These are phyloP conservation scores for Clarias macrocephalus DNA, from an alignment of 2,113 vertebrate species.

Conservation along the genomic window DNA sequence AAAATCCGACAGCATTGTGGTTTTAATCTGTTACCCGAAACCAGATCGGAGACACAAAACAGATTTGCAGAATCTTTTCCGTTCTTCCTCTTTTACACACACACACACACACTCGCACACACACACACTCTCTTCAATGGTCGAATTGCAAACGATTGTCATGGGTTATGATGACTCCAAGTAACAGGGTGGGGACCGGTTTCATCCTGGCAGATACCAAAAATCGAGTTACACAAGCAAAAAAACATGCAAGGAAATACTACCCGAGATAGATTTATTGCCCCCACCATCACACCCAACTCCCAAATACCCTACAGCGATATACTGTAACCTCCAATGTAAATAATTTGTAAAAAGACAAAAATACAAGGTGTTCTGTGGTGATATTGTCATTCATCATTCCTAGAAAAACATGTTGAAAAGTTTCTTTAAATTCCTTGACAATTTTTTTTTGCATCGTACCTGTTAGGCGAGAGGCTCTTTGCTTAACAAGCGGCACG, in stretches of 20 bases:
- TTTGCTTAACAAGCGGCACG: neutral
- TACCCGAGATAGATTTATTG: neutral
- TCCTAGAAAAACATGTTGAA: neutral
- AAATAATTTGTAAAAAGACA: neutral
- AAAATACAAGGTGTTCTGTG: neutral
- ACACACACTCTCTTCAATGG: neutral
- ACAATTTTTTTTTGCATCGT: neutral
- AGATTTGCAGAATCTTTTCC: neutral
- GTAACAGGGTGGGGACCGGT: neutral
- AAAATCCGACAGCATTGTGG: neutral
- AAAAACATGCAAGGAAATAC: neutral
- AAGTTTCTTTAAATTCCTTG: neutral
- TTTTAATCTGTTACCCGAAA: neutral
- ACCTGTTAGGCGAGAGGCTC: slow-evolving; percentile 38
- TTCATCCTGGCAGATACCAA: neutral
- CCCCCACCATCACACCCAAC: neutral
- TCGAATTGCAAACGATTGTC: neutral
- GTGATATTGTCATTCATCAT: neutral
- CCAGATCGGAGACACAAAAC: neutral
- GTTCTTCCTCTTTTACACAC: neutral
- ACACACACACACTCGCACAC: neutral
- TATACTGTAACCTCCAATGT: neutral
- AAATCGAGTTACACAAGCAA: neutral
- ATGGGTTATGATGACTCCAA: neutral
- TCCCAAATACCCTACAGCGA: neutral